Conservation (phyloP, 2,888 invertebrate species). For the Erebia palarica region DNA sequence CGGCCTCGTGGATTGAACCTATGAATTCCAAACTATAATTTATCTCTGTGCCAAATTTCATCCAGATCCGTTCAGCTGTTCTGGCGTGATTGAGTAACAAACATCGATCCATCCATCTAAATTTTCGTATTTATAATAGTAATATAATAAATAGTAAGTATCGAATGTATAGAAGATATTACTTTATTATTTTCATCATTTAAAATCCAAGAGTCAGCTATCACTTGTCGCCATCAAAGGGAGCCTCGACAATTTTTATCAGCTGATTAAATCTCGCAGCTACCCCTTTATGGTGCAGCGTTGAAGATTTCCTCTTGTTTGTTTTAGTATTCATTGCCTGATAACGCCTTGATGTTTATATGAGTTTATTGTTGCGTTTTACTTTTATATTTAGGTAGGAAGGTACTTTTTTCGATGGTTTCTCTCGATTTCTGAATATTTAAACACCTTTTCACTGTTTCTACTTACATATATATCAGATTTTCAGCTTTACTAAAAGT, state of each 20-base stretch:
- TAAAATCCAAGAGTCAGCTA: conserved; percentile 40
- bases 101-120: no score
- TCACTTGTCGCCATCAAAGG: conserved; percentile 65
- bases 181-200: conserved; percentile 1
- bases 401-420: not conserved
- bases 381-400: not conserved
- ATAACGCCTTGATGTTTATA: conserved; percentile 44
- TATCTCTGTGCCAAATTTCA: no score
- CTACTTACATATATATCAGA: no score
- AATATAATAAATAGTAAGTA: no score
- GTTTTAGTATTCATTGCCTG: conserved; percentile 56
- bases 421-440: not conserved
- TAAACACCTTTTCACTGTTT: no score
- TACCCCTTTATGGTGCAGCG: conserved; percentile 69
- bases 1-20: no score
- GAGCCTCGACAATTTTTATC: conserved; percentile 70
- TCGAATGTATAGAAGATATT: no score
- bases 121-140: no score
- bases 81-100: no score
- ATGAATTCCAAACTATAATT: no score
- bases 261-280: conserved; percentile 72
- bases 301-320: conserved; percentile 62
- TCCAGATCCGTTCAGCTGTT: no score
- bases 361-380: conserved; percentile 18
- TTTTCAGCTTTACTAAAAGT: no score